phyloP scores from a whole-genome alignment of 1,140 invertebrate species.

The Trichomalopsis sarcophagae region DNA sequence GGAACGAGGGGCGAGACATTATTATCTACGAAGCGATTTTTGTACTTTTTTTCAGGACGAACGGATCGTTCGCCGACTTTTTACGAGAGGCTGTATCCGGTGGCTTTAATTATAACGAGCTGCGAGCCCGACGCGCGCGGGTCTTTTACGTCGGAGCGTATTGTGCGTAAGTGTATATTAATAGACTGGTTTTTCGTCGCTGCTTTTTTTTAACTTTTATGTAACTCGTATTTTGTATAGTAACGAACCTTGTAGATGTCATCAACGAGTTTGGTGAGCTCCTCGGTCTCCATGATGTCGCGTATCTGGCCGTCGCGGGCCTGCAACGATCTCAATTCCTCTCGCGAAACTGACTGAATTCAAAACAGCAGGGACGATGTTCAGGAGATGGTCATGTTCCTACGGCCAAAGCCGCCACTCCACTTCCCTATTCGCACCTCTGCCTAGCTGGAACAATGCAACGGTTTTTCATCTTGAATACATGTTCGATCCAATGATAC shows the following conservation, averaged over 20 bases:
- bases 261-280: slow-evolving; percentile 91
- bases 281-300: slow-evolving; percentile 88
- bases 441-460: slow-evolving; percentile 23
- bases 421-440: background rate
- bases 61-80: too few relatives aligned
- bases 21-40: too few relatives aligned
- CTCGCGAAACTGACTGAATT: background rate
- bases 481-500: background rate
- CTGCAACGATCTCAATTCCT: background rate
- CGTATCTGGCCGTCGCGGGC: background rate
- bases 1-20: background rate
- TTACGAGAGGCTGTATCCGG: too few relatives aligned
- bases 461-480: background rate
- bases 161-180: too few relatives aligned
- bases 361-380: background rate
- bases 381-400: slow-evolving; percentile 47
- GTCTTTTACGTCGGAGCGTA: too few relatives aligned
- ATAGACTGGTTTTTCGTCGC: too few relatives aligned
- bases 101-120: too few relatives aligned
- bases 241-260: slow-evolving; percentile 89
- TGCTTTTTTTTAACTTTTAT: too few relatives aligned
- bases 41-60: too few relatives aligned
- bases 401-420: background rate
- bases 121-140: too few relatives aligned
- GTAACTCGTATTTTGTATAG: too few relatives aligned